A percentile compares a stretch with the other conserved stretches of the same genome.
Evolutionary conservation across 2,113 vertebrate species (phyloP).

Genomic region (Thunnus maccoyii): DNA sequence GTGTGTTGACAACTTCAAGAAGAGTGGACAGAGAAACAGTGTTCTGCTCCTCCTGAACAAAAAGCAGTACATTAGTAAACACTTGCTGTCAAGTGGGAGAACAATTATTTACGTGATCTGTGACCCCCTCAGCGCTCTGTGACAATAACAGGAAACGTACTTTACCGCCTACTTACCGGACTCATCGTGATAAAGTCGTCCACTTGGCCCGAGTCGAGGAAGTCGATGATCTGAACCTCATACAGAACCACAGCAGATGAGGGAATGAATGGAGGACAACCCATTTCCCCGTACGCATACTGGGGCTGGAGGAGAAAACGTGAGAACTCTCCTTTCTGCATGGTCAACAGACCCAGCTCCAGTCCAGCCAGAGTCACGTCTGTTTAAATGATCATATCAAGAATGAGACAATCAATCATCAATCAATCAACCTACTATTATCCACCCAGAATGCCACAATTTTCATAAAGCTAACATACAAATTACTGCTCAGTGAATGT

Average conservation of each 20-base stretch:
- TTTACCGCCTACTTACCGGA: slow-evolving; percentile 75
- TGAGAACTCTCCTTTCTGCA: slow-evolving; percentile 91
- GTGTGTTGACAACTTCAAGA: slow-evolving; percentile 85
- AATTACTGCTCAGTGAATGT: not conserved
- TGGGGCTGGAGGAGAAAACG: slow-evolving; percentile 87
- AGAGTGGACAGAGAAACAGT: slow-evolving; percentile 85
- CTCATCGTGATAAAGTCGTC: slow-evolving; percentile 87
- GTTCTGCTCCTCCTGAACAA: slow-evolving; percentile 87
- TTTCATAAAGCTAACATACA: not conserved
- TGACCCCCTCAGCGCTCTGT: not conserved
- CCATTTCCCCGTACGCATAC: slow-evolving; percentile 90
- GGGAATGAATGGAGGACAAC: slow-evolving; percentile 92
- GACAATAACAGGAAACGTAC: not conserved
- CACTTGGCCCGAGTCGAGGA: slow-evolving; percentile 87
- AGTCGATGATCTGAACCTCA: slow-evolving; percentile 92
- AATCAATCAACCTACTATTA: too few relatives aligned
- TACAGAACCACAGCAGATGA: slow-evolving; percentile 86
- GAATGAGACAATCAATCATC: not conserved
- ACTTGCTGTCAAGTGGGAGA: not conserved
- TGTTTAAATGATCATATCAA: slow-evolving; percentile 63
- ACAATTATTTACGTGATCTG: not conserved
- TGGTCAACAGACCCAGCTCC: slow-evolving; percentile 90
- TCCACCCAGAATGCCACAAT: not conserved
- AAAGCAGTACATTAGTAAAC: not conserved
- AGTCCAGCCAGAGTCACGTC: slow-evolving; percentile 92